These are phyloP conservation scores for Bombus superbus DNA, from an alignment of 1,140 invertebrate genomes.

Conservation along the genomic window DNA sequence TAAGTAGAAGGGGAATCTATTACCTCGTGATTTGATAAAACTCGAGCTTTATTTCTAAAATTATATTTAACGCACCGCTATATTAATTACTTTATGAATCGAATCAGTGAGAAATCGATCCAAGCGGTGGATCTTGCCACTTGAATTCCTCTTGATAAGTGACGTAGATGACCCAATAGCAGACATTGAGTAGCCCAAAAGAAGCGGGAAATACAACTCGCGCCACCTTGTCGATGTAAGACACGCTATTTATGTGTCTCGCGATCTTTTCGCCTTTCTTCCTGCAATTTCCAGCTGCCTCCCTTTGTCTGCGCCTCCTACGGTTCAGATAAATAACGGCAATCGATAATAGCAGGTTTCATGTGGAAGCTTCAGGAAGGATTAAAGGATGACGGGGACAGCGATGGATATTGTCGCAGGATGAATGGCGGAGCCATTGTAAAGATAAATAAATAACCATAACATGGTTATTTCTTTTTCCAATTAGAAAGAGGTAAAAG, in stretches of 20 bases:
- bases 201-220: constrained; percentile 93
- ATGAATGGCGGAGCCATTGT: accelerated
- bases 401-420: neutral
- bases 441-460: too few species aligned
- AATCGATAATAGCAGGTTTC: neutral
- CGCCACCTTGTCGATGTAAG: constrained; percentile 92
- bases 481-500: too few species aligned
- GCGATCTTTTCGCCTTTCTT: constrained; percentile 82
- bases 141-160: constrained; percentile 88
- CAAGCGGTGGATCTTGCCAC: constrained; percentile 85
- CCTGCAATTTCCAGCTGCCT: constrained; percentile 84
- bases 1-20: neutral
- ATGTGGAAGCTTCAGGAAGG: neutral
- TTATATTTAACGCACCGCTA: neutral
- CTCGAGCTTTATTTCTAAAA: neutral
- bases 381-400: neutral
- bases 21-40: neutral
- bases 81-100: neutral
- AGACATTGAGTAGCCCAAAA: constrained; percentile 92
- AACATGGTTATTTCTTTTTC: too few species aligned
- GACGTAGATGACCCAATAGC: constrained; percentile 94
- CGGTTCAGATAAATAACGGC: constrained; percentile 21
- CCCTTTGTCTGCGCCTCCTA: constrained; percentile 87
- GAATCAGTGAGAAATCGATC: constrained; percentile 45
- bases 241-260: constrained; percentile 93